Conservation (phyloP, 2,113 vertebrate genomes). For the Pseudorasbora parva region DNA sequence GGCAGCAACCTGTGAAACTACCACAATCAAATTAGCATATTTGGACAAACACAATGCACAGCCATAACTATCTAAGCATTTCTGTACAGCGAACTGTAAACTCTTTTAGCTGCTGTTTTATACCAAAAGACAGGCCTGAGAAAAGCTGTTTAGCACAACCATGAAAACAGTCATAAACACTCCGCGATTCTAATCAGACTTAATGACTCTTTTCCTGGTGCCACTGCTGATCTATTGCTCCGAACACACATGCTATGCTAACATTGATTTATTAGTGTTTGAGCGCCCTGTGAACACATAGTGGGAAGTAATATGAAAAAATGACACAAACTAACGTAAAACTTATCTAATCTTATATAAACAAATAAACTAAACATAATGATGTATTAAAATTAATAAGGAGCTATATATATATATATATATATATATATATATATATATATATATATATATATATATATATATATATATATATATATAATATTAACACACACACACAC, state of each 20-base stretch:
- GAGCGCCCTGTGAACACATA: background rate
- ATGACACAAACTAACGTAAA: background rate
- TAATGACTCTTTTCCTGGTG: conserved; percentile 41
- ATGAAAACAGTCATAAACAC: background rate
- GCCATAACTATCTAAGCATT: background rate
- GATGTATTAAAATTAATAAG: background rate
- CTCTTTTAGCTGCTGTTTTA: background rate
- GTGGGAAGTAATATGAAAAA: background rate
- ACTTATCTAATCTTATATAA: background rate
- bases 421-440: no score
- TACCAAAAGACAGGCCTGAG: background rate
- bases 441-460: no score
- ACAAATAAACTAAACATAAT: no score
- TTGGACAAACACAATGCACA: background rate
- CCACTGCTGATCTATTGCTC: conserved; percentile 10
- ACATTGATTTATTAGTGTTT: conserved; percentile 34
- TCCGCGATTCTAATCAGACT: conserved; percentile 37
- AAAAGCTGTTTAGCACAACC: conserved; percentile 7
- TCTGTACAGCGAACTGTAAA: background rate
- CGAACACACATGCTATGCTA: conserved; percentile 23
- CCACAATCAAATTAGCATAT: background rate
- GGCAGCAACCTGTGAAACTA: background rate
- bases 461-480: no score
- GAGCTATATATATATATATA: background rate
- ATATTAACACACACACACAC: no score